Evolutionary conservation across 2,113 vertebrate species (phyloP), one percentile per base, ranked within the genome.

Genomic region (Daphoenositta chrysoptera): DNA sequence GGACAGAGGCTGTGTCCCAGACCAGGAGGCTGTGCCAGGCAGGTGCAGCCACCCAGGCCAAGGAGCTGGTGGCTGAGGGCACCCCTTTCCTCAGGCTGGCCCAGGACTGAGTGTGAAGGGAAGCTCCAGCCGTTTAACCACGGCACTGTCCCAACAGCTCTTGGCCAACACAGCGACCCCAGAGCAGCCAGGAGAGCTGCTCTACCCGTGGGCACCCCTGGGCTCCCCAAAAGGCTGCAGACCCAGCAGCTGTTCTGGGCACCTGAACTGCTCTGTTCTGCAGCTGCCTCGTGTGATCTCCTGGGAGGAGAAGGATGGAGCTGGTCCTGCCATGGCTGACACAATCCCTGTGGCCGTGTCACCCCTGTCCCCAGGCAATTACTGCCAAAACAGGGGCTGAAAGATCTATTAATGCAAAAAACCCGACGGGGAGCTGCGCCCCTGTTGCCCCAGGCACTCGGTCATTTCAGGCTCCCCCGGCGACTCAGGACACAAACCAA

Each of bases 1-100:
- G 40, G 27, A 42, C 2, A 7, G 9, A 39, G 35, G 18, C 1
- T 31, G 3, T 0, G 0, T 0, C 9, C 26, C 4, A 15, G 45
- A 24, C 2, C 13, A 1, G 15, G 23, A 37, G 4, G 11, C 6
- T 7, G 45, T 4, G 5, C 19, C 5, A 18, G 21, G 28, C 5
- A 5, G 2, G 0, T 12, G 24, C 7, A 45, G 23, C 28, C 1
- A 2, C 7, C 21, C 16, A 13, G 47, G 23, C 64, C 5, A 31
- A 24, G 65, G 44, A 51, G 53, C 24, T 0, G 17, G 30, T n/a
- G n/a, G n/a, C n/a, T n/a, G n/a, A n/a, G 17, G 39, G 37, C 15
- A 2, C 11, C 47, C 33, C 2, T 4, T 28, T 13, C 21, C 44
- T 21, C 21, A 8, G 20, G 10, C 2, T 39, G 78, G n/a, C 78